A percentile compares a stretch with the other conserved stretches of the same genome.
Conservation (phyloP, 2,888 invertebrate species). For the Chrysina gloriosa region DNA sequence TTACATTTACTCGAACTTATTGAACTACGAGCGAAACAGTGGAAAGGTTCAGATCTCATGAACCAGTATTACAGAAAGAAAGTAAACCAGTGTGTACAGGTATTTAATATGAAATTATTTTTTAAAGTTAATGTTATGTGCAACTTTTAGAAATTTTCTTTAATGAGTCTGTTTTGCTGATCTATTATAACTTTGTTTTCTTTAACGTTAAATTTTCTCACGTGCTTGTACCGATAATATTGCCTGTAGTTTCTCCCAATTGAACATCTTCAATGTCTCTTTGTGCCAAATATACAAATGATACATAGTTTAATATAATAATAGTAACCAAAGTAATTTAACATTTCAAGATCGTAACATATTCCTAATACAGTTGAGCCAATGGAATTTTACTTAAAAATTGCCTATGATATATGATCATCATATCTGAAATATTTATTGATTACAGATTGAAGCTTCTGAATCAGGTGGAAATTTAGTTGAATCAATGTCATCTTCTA, state of each 20-base stretch:
- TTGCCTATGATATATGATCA: neutral
- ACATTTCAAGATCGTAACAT: too few relatives aligned
- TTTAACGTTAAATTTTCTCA: too few relatives aligned
- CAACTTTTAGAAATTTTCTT: too few relatives aligned
- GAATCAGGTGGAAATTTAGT: slow-evolving; percentile 63
- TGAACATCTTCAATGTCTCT: too few relatives aligned
- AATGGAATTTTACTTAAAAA: neutral
- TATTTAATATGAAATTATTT: slow-evolving; percentile 41
- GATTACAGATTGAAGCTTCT: slow-evolving; percentile 57
- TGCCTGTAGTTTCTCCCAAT: too few relatives aligned
- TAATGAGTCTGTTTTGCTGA: too few relatives aligned
- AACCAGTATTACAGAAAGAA: slow-evolving; percentile 83
- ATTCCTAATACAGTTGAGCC: too few relatives aligned
- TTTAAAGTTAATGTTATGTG: neutral
- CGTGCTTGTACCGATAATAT: too few relatives aligned
- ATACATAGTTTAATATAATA: too few relatives aligned
- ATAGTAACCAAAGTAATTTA: too few relatives aligned
- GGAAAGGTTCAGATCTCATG: slow-evolving; percentile 88
- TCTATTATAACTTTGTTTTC: too few relatives aligned
- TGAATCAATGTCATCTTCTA: slow-evolving; percentile 69
- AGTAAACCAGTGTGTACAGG: slow-evolving; percentile 60
- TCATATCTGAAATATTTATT: neutral
- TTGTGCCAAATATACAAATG: too few relatives aligned
- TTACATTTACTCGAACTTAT: slow-evolving; percentile 91
- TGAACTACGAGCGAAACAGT: slow-evolving; percentile 91